Base-by-base conservation (phyloP, 1,140 invertebrate species). In the Tigriopus japonicus region DNA sequence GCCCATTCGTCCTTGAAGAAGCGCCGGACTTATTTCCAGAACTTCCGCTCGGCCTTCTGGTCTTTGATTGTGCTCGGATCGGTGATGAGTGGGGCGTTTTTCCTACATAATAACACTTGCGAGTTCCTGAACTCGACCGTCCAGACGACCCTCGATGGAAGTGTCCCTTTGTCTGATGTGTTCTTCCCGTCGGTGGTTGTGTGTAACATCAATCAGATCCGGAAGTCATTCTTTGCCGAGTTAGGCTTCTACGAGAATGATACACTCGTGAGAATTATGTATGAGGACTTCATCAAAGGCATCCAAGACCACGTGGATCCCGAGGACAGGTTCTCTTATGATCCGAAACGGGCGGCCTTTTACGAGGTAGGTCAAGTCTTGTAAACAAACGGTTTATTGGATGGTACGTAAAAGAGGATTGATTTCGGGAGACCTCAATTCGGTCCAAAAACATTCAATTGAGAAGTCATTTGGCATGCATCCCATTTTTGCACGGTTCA, bases 161-260 rank as follows among this genome's bases (percentile, higher is more conserved):
- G 43, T 15, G 59, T 61, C 14, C 49, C 59, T 24, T 40, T 61
- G n/a, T 61, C 59, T 3, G 43, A 61, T 21, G 59, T 61, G 21
- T 61, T 61, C 15, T 61, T 61, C 40, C 58, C 59, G 12, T 56
- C 43, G 15, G 59, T 61, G 13, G 59, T 61, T 9, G 59, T 61
- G 42, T 61, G 59, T 53, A 61, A 61, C 40, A 61, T 61, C 51
- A 61, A 61, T 40, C 59, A 61, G 43, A 61, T 61, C n/a, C 3
- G 59, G 35, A 61, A 61, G 40, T 54, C 49, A n/a, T 61, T 61
- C 19, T 61, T 61, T 19, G 21, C 43, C 9, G 59, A 61, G 45
- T 42, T 61, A 40, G 59, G 59, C 13, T 61, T 61, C 51, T 61
- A 56, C 40, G 59, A 61, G 23, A 61, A 61, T 54, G 59, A 61